Conservation (phyloP, 2,113 vertebrate species). For the Nothoprocta pentlandii region DNA sequence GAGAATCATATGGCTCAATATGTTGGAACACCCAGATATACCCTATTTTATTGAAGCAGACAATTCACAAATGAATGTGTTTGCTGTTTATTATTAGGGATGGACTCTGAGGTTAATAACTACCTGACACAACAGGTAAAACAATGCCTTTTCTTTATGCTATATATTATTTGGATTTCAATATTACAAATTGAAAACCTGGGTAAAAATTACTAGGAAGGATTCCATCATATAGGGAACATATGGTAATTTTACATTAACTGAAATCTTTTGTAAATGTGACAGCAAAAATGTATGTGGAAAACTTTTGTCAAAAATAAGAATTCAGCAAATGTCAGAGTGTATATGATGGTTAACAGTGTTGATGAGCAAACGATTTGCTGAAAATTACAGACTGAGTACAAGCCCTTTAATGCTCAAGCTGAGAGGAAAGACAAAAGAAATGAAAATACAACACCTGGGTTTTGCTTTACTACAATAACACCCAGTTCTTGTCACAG, state of each 20-base stretch:
- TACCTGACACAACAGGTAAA: not conserved
- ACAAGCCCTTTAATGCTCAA: not conserved
- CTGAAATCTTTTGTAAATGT: constrained; percentile 16
- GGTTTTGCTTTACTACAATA: not conserved
- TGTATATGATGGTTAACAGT: not conserved
- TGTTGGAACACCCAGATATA: not conserved
- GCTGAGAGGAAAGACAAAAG: not conserved
- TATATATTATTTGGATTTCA: not conserved
- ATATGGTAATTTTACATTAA: constrained; percentile 22
- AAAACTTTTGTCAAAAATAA: constrained; percentile 52
- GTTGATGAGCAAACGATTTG: not conserved
- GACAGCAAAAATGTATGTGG: constrained; percentile 42
- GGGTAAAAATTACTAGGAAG: not conserved
- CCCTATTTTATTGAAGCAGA: not conserved
- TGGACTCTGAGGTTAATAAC: not conserved
- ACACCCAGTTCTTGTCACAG: not conserved
- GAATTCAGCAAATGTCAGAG: not conserved
- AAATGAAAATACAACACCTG: not conserved
- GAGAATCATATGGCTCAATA: not conserved
- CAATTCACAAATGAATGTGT: not conserved
- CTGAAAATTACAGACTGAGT: not conserved
- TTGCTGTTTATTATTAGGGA: not conserved
- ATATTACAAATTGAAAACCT: not conserved
- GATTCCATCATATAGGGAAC: not conserved
- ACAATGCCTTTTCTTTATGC: not conserved